phyloP scores from a whole-genome alignment of 2,113 vertebrate genomes.

The Gulo gulo region DNA sequence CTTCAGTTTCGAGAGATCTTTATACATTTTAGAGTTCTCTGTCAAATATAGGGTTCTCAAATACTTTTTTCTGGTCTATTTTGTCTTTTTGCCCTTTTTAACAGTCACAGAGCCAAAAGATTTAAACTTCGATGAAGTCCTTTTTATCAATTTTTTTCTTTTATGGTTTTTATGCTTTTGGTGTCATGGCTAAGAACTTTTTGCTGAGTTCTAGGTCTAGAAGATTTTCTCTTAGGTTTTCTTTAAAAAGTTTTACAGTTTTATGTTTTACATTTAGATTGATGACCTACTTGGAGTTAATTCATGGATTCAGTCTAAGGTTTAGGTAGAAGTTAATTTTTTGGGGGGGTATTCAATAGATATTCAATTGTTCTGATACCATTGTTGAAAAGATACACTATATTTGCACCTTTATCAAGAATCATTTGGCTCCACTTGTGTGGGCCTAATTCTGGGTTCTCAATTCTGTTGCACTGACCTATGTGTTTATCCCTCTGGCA shows the following conservation, averaged over 20 bases:
- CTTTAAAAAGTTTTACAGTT: not conserved
- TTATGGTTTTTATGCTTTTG: not conserved
- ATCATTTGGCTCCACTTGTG: not conserved
- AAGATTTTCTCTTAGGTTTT: not conserved
- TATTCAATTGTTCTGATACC: not conserved
- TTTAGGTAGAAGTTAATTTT: not conserved
- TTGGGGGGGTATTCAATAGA: not conserved
- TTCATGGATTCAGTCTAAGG: not conserved
- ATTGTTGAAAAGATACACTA: not conserved
- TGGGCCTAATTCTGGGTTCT: not conserved
- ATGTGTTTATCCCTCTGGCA: not conserved
- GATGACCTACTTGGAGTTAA: not conserved
- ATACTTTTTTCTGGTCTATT: not conserved
- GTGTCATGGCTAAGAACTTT: not conserved
- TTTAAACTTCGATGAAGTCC: not conserved
- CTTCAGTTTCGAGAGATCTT: not conserved
- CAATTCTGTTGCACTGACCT: not conserved
- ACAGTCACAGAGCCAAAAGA: not conserved
- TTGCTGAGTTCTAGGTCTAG: not conserved
- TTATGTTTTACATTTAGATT: not conserved
- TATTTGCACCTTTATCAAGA: not conserved
- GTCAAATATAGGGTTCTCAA: not conserved
- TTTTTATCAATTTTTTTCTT: not conserved
- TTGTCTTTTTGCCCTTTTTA: not conserved
- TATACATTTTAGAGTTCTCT: not conserved